Evolutionary conservation across 2,113 vertebrate genomes (phyloP), one percentile per base, ranked within the genome.

Genomic region (Penelope pileata): DNA sequence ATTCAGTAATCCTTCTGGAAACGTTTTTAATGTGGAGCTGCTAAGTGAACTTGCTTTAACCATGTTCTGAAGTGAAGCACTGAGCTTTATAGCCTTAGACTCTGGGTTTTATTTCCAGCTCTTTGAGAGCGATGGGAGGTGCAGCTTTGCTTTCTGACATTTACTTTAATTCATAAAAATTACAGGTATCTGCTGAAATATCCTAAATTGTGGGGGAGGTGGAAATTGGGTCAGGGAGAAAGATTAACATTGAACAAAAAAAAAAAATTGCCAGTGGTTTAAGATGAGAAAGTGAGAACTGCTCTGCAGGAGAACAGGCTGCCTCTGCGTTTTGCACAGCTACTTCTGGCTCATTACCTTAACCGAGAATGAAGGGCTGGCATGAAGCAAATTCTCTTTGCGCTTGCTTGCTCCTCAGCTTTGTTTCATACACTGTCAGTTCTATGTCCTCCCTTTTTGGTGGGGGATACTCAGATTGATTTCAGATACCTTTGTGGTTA

Each of bases 151-250:
- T 93, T 79, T 88, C 16, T 96, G 92, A 90, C 85, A 95, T 83
- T 96, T 91, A 94, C 60, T 90, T 96, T 97, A 94, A 95, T 95
- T 96, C 90, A 94, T 94, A 95, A 96, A 95, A 95, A 91, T 95
- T 96, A 95, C 80, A 93, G 58, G 58, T 78, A 75, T 91, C 77
- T 95, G 83, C 83, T 80, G 94, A 93, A 94, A 93, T 91, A 96
- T 27, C 73, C 59, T 78, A 84, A 95, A 84, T 75, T 92, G 83
- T 93, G 94, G 91, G 70, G 91, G 95, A 96, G 90, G 83, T 76
- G 62, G 76, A 96, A 96, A 96, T 50, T 95, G 83, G 91, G 90
- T 93, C 92, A 88, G n/a, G 47, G 53, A 83, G 58, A 73, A 94
- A 94, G 69, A 96, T 90, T 88, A 94, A 75, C 34, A 2, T 23